Evolutionary conservation across 2,113 vertebrate species (phyloP), one percentile per base, ranked within the genome.

Genomic region (Clarias macrocephalus): DNA sequence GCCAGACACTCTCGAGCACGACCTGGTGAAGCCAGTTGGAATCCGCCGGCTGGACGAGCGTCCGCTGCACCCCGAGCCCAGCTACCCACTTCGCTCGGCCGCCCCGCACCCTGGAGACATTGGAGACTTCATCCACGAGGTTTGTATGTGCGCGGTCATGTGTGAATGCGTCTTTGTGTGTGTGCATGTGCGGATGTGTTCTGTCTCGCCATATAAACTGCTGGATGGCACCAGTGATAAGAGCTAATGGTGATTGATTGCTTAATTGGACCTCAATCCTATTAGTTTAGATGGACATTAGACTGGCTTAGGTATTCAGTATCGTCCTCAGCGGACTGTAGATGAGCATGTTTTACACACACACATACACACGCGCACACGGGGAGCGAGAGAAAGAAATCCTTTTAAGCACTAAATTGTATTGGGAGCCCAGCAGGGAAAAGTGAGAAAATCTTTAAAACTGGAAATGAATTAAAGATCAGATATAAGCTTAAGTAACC

Each of bases 71-170:
- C 96, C 98, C 0, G 97, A 99, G 90, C 97, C 98, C 88, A 97
- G 97, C 93, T 99, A 99, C 91, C 98, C 98, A 0, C 91, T 98
- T 70, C 95, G 98, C 90, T 99, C 98, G 25, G 96, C 97, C 75
- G 98, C 97, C 87, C 98, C 97, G 0, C 98, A 99, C 94, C 98
- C 97, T 60, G 98, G 97, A 80, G 98, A 99, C 93, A 99, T 99
- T 5, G 98, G 98, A 79, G 98, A 99, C 92, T 99, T 99, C 94
- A 99, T 99, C 94, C 97, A 98, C 56, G 98, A 99, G 97, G 98
- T 99, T n/a, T 56, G 70, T 79, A 16, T 82, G 42, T 15, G 13
- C 23, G 63, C 54, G 63, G n/a, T 65, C 18, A 28, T 79, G 52
- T 66, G 66, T 13, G 5, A 12, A 25, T 62, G 63, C 62, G 59